phyloP scores from a whole-genome alignment of 2,797 vertebrate species.

The Spinus olivaceus region DNA sequence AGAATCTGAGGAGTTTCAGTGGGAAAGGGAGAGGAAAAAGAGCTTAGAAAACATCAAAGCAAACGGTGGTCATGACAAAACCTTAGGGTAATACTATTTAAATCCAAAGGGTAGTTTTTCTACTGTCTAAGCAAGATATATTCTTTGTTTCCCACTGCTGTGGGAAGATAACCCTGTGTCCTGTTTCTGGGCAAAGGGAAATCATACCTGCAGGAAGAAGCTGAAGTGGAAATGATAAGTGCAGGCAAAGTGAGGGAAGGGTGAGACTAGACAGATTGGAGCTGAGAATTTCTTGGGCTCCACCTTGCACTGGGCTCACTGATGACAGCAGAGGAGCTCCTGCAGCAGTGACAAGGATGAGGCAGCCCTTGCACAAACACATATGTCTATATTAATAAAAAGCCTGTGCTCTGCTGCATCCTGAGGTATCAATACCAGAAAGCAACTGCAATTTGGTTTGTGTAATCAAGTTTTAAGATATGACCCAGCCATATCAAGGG shows the following conservation, averaged over 20 bases:
- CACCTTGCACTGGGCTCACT: background rate
- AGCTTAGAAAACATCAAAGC: background rate
- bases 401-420: background rate
- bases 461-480: background rate
- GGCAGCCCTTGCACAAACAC: background rate
- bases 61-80: background rate
- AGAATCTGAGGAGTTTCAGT: background rate
- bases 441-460: background rate
- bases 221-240: background rate
- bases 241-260: background rate
- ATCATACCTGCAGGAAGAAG: background rate
- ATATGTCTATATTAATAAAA: rapidly evolving
- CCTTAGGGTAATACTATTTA: background rate
- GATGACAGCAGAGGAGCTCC: background rate
- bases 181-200: background rate
- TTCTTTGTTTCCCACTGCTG: background rate
- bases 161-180: background rate
- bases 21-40: background rate
- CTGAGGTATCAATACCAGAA: background rate
- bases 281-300: background rate
- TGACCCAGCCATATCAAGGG: background rate
- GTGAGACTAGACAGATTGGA: background rate
- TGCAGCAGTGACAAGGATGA: background rate
- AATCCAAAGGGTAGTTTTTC: background rate
- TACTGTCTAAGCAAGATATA: background rate